Base-by-base conservation (phyloP, 2,797 vertebrate genomes). In the Lophotriccus pileatus region DNA sequence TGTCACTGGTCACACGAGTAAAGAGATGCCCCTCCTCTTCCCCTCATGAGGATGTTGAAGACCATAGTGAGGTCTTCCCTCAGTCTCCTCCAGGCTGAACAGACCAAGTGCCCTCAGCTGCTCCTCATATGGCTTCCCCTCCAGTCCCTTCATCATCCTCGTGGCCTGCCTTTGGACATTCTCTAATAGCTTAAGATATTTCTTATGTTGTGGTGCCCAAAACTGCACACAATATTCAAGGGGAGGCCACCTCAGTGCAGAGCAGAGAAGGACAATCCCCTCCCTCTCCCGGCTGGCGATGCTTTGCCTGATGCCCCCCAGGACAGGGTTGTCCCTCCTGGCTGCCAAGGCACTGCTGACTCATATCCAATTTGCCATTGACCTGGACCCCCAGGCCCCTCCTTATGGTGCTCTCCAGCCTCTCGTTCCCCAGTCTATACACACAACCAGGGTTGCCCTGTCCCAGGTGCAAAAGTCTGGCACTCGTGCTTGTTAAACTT, bases 271-370 rank as follows among this genome's bases (percentile, higher is more conserved):
- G n/a, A 58, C 75, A 80, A 1, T 73, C 13, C 17, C 37, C 20
- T 58, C 44, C 16, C 28, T 50, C 14, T 3, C 16, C 52, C 0
- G 0, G 23, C 37, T 50, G 81, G 14, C 0, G 1, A 7, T 75
- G 81, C 36, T 79, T 39, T 43, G 3, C 52, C 75, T n/a, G 75
- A 50, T 87, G 50, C 3, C n/a, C 41, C 41, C 27, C 23, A 28
- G 55, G 24, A 56, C 74, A 56, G 0, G 0, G 2, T 0, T 56
- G 67, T 3, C 23, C 7, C 50, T 64, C 37, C 50, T 50, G 67
- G 27, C 50, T 72, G 50, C 59, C 37, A n/a, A n/a, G 59, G 20
- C 59, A 30, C 44, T 73, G 68, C 60, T 80, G 52, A 14, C 28
- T 52, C 59, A 6, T 1, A 9, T 24, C 37, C 10, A 7, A 0